Percentiles rank a stretch among this genome's conserved stretches.
These are phyloP conservation scores for Aphaenogaster floridana DNA, from an alignment of 1,140 invertebrate species.

Conservation along the genomic window DNA sequence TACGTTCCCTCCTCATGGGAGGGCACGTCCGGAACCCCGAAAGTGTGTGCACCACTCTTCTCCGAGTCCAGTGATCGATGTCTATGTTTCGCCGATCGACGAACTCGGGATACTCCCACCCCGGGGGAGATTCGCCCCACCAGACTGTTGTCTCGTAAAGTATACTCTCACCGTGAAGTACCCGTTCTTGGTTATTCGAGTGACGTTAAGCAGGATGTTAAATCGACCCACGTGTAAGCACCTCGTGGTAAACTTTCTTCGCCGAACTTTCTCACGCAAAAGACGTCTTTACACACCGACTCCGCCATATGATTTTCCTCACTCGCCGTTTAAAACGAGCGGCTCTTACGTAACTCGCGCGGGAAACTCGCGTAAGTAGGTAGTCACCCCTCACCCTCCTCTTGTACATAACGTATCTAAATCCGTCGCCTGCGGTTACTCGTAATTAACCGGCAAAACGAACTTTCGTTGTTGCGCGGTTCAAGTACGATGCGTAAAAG, in stretches of 20 bases:
- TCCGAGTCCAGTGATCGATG: constrained; percentile 21
- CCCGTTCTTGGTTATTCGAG: neutral
- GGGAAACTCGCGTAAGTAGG: constrained; percentile 34
- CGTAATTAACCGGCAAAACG: constrained; percentile 45
- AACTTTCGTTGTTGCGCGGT: constrained; percentile 37
- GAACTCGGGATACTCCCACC: constrained; percentile 7
- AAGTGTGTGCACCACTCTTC: constrained; percentile 27
- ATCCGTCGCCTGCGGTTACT: constrained; percentile 14
- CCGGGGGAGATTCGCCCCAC: neutral
- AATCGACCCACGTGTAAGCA: constrained; percentile 22
- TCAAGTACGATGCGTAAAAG: constrained; percentile 52
- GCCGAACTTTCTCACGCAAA: constrained; percentile 17
- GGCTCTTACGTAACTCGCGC: constrained; percentile 17
- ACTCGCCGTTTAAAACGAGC: constrained; percentile 13
- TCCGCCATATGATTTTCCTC: constrained; percentile 18
- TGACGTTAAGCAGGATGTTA: constrained; percentile 46
- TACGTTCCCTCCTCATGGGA: neutral
- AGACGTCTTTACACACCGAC: constrained; percentile 34
- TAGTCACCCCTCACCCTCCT: neutral
- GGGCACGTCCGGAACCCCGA: constrained; percentile 13
- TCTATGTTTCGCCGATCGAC: constrained; percentile 39
- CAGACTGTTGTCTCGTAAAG: neutral
- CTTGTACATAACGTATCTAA: constrained; percentile 32
- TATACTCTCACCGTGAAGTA: constrained; percentile 10
- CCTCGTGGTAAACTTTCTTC: constrained; percentile 28